Conservation (phyloP, 1,140 invertebrate species). For the Bathynomus jamesi region DNA sequence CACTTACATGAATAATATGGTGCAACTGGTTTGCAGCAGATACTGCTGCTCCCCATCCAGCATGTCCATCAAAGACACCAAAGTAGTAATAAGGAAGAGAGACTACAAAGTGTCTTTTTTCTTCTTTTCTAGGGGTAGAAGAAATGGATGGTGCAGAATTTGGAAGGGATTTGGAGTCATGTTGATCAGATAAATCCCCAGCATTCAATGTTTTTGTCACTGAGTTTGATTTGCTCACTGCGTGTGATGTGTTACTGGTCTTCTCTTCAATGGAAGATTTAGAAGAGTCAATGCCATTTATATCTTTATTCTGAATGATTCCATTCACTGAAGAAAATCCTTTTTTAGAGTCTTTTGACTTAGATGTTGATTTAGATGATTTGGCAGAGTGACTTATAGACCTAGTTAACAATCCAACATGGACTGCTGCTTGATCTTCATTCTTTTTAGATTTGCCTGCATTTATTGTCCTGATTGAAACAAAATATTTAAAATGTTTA, state of each 20-base stretch:
- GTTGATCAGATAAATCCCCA: not conserved
- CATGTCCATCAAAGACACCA: constrained; percentile 81
- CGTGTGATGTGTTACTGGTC: not conserved
- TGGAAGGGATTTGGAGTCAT: constrained; percentile 38
- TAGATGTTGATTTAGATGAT: not conserved
- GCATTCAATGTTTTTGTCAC: not conserved
- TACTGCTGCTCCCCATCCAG: constrained; percentile 70
- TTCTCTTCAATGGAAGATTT: not conserved
- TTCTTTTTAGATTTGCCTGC: constrained; percentile 72
- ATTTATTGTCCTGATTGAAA: constrained; percentile 56
- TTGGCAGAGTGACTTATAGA: not conserved
- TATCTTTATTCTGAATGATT: not conserved
- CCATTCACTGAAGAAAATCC: not conserved
- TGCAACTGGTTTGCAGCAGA: constrained; percentile 68
- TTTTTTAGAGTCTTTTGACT: not conserved
- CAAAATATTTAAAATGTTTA: too few species aligned
- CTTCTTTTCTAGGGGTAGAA: not conserved
- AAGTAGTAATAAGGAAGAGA: constrained; percentile 63
- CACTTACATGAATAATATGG: constrained; percentile 63
- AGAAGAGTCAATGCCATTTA: not conserved
- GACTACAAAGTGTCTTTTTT: constrained; percentile 1
- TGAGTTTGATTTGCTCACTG: too few species aligned
- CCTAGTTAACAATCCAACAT: constrained; percentile 38
- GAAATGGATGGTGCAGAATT: not conserved
- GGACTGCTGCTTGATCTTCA: constrained; percentile 66